Base-by-base conservation (phyloP, 2,888 invertebrate genomes). In the Drosophila villosipedis region DNA sequence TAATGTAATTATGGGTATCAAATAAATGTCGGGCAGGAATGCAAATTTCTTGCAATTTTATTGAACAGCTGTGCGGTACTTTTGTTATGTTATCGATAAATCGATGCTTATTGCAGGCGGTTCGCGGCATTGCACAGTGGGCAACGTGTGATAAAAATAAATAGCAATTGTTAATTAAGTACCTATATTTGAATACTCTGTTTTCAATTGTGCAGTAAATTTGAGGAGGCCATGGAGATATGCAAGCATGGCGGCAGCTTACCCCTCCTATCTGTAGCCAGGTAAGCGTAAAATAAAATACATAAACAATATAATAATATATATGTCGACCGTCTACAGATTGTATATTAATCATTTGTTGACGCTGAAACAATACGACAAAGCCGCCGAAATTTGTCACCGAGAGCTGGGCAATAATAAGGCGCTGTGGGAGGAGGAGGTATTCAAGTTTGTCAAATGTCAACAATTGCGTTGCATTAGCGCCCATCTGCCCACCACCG, bases 401-500 rank as follows among this genome's bases (percentile, higher is more conserved):
- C 96, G 96, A 84, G 96, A 98, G 83, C 95, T 97, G 82, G 97
- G 96, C 68, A 95, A 95, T 83, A 96, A 97, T 91, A 97, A 97
- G 93, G 94, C 95, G 35, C 94, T 97, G 54, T 99, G 99, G 99
- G 98, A 99, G 92, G 96, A 96, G 80, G 97, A 98, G 93, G 96
- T 98, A 49, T 96, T 96, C 73, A 98, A 98, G 93, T 99, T 99
- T 94, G 96, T 96, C 14, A 95, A 96, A 83, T 96, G 96, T 14
- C 96, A 97, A 80, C 97, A 98, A 89, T 94, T 99, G 28, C 94
- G 97, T 89, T 95, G 96, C 14, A 95, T 97, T 31, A 96, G 97
- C 90, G 94, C 96, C 0, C 97, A 97, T 92, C 95, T 98, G 71
- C 98, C 98, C 1, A 95, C 96, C 78, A 95, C 95, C 1, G 94